Evolutionary conservation across 1,140 invertebrate genomes (phyloP), one percentile per base, ranked within the genome.

Genomic region (Platorchestia sp.): DNA sequence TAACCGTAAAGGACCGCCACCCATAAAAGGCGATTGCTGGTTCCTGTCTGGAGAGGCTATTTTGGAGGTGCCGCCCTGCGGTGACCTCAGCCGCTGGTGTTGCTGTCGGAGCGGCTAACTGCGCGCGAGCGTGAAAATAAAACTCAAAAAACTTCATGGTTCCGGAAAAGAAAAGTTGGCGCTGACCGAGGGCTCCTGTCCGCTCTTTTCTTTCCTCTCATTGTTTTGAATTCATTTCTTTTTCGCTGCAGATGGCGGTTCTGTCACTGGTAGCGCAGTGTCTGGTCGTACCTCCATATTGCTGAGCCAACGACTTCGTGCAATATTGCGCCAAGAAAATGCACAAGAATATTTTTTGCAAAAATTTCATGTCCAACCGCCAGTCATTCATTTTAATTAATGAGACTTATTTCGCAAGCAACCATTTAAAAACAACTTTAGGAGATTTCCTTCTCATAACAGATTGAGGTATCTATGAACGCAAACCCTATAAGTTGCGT

Each of bases 11-110:
- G 45, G 91, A 45, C 45, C 91, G 91, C 45, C 45, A 44, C n/a
- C 91, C 45, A 93, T 93, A 93, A 93, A 89, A 93, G 91, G 40
- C 91, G 91, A 93, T 93, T 93, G 91, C 91, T 40, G 91, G 43
- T 93, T 93, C 91, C 91, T 93, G 36, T 93, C 44, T 14, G 91
- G 43, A 19, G 40, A 44, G 91, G 3, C 91, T 93, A 47, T 47
- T 93, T 93, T 47, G 45, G 44, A 47, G 45, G 43, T 45, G 43
- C 22, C 10, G 22, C 47, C 91, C 44, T 40, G 45, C 45, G 41
- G 36, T 93, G 36, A 42, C 59, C 59, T 75, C 59, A 36, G 59
- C 59, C 36, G 59, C 59, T 75, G 59, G 43, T 89, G 91, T n/a
- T 40, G 91, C 91, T 45, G 43, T 93, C 91, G 0, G 3, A 27